Base-by-base conservation (phyloP, 2,797 vertebrate species). In the Holocentrus rufus region DNA sequence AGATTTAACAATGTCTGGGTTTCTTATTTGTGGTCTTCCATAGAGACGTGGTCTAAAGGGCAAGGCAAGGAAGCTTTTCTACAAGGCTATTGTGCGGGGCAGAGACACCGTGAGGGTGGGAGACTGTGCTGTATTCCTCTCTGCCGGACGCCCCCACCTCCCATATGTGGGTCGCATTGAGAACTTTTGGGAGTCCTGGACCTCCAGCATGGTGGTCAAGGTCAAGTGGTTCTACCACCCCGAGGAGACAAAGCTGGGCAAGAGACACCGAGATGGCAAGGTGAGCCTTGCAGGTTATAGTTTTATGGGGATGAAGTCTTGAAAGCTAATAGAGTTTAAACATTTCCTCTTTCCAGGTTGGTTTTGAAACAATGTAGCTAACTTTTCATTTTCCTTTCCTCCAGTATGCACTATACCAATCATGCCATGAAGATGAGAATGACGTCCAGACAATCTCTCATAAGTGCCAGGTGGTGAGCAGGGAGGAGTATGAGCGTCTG, bases 151-250 rank as follows among this genome's bases (percentile, higher is more conserved):
- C 17, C 96, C 98, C 74, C 96, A 98, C 87, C 94, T 98, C 55
- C 98, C 98, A 49, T 98, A 97, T 76, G 95, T 99, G 4, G 98
- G 98, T 67, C 96, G 96, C 89, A 99, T 99, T 7, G 96, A 99
- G 92, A 98, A 95, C 94, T 94, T 99, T 88, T 99, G 98, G 97
- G 97, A 99, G 89, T 98, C 98, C 0, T 99, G 98, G 98, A 96
- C 95, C 77, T 95, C 94, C 90, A 97, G 94, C 92, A 99, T 99
- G 98, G 97, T 99, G 82, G 97, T 99, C 60, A 96, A 95, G 89
- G 97, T 99, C 66, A 99, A 98, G 87, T 99, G 98, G 98, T 99
- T 99, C 93, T 99, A 99, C 91, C 98, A 99, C 86, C 97, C 97
- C 0, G 97, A 99, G 89, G 97, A 99, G 90, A 99, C 98, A 83